Percentiles rank a stretch among this genome's conserved stretches.
Conservation (phyloP, 2,113 vertebrate genomes). For the Neogale vison region DNA sequence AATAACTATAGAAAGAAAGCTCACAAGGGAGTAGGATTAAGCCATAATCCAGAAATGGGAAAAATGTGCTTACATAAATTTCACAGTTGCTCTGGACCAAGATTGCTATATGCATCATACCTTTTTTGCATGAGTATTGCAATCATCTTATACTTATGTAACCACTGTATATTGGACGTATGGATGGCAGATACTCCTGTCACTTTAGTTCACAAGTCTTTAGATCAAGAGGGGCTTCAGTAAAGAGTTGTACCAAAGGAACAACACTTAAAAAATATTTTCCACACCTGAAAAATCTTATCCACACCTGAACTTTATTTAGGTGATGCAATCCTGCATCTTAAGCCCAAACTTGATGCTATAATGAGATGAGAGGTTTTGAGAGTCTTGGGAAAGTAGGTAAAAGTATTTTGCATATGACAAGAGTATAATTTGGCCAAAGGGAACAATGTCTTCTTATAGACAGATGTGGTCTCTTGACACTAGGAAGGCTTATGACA, state of each 20-base stretch:
- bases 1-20: neutral
- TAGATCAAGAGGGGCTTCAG: neutral
- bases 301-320: neutral
- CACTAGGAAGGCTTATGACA: neutral
- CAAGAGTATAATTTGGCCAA: neutral
- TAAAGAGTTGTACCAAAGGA: neutral
- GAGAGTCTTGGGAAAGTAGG: neutral
- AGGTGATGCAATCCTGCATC: neutral
- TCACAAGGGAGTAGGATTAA: neutral
- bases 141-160: neutral
- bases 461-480: neutral
- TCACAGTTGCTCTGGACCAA: neutral
- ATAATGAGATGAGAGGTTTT: neutral
- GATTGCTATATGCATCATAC: neutral
- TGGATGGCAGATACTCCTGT: neutral
- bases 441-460: neutral
- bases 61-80: neutral
- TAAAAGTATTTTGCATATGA: neutral
- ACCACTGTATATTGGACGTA: neutral
- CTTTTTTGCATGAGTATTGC: neutral
- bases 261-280: neutral
- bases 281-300: neutral
- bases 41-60: neutral
- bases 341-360: neutral
- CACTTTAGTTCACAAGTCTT: neutral